These are phyloP conservation scores for Pedicia rivosa DNA, from an alignment of 2,888 invertebrate species.

Conservation along the genomic window DNA sequence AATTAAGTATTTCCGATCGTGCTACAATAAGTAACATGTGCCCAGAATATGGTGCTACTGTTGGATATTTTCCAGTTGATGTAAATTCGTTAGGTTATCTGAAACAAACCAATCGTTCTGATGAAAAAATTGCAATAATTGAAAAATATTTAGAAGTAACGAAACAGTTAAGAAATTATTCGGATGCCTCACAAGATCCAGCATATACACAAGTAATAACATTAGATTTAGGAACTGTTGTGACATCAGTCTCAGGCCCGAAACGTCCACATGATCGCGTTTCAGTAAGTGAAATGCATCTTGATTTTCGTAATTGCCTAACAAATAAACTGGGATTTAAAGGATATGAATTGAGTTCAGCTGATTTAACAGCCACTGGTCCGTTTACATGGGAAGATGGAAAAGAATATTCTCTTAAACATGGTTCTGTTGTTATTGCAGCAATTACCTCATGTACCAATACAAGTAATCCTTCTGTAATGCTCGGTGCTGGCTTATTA, in stretches of 20 bases:
- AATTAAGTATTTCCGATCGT: slow-evolving; percentile 87
- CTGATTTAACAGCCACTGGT: slow-evolving; percentile 44
- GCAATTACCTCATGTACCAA: slow-evolving; percentile 98
- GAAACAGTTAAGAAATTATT: slow-evolving; percentile 71
- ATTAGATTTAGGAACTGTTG: slow-evolving; percentile 74
- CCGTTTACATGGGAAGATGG: slow-evolving; percentile 67
- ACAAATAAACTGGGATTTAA: slow-evolving; percentile 85
- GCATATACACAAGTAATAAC: slow-evolving; percentile 62
- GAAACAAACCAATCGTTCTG: slow-evolving; percentile 65
- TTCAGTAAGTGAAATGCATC: slow-evolving; percentile 75
- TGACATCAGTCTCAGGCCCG: slow-evolving; percentile 91
- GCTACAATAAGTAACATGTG: slow-evolving; percentile 99
- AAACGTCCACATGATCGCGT: slow-evolving; percentile 96
- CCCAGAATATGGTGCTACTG: slow-evolving; percentile 94
- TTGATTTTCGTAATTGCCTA: slow-evolving; percentile 73
- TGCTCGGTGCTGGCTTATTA: slow-evolving; percentile 88
- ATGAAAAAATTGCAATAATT: slow-evolving; percentile 58
- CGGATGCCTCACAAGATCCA: slow-evolving; percentile 60
- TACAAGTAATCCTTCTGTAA: slow-evolving; percentile 94
- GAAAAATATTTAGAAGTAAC: slow-evolving; percentile 69
- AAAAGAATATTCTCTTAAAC: slow-evolving; percentile 57
- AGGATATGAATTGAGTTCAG: slow-evolving; percentile 64
- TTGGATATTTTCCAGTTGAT: slow-evolving; percentile 91
- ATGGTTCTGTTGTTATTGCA: slow-evolving; percentile 92
- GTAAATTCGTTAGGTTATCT: slow-evolving; percentile 65